Percentiles rank a stretch among this genome's conserved stretches.
Conservation (phyloP, 2,888 invertebrate species). For the Brenthis daphne region DNA sequence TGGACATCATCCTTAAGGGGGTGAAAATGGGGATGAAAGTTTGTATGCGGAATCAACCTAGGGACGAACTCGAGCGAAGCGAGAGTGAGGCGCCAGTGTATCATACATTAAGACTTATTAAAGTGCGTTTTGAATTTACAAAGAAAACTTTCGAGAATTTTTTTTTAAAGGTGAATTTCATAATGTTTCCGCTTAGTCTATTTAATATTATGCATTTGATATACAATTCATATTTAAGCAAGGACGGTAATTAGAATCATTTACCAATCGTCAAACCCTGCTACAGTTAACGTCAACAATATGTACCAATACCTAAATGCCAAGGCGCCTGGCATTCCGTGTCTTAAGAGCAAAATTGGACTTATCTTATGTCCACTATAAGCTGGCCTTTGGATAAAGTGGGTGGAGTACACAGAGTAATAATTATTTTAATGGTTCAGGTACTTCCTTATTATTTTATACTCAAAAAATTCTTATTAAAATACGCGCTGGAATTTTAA, state of each 20-base stretch:
- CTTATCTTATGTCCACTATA: conserved; percentile 33
- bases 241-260: conserved; percentile 47
- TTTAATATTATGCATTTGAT: background rate
- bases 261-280: conserved; percentile 55
- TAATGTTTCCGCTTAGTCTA: background rate
- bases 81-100: too few species aligned
- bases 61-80: too few species aligned
- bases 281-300: conserved; percentile 44
- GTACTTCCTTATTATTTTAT: conserved; percentile 26
- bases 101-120: too few species aligned
- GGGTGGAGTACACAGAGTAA: conserved; percentile 28
- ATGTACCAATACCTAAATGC: conserved; percentile 61
- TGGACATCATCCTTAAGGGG: too few species aligned
- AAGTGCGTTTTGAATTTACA: too few species aligned
- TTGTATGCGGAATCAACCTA: too few species aligned
- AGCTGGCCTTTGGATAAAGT: conserved; percentile 32
- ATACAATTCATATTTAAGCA: conserved; percentile 43
- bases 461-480: background rate
- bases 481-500: background rate
- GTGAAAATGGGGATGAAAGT: too few species aligned
- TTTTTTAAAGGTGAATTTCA: background rate
- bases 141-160: too few species aligned
- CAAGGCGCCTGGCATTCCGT: conserved; percentile 64
- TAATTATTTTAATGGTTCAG: conserved; percentile 23
- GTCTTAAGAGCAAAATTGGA: conserved; percentile 45